phyloP scores from a whole-genome alignment of 2,888 invertebrate species.

The Tinea pellionella region DNA sequence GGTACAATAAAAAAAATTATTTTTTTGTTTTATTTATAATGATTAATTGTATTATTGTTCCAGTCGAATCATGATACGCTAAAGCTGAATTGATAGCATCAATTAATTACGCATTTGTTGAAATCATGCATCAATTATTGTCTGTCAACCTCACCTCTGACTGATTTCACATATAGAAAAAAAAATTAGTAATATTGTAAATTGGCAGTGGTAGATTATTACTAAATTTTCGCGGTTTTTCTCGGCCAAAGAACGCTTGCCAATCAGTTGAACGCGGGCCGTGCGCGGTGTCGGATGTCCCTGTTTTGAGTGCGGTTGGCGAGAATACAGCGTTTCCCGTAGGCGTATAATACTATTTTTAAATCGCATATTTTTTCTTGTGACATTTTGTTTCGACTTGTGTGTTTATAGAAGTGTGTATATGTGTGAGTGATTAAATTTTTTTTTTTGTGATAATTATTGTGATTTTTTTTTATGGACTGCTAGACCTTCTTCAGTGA shows the following conservation, averaged over 20 bases:
- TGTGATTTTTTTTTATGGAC: neutral
- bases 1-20: too few relatives aligned
- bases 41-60: too few relatives aligned
- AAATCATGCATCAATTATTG: too few relatives aligned
- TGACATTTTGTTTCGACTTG: neutral
- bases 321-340: neutral
- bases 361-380: conserved; percentile 1
- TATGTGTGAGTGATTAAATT: neutral
- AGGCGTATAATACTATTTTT: neutral
- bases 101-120: too few relatives aligned
- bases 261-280: neutral
- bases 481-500: too few relatives aligned
- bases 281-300: neutral
- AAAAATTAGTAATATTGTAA: too few relatives aligned
- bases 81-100: too few relatives aligned
- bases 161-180: too few relatives aligned
- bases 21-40: too few relatives aligned
- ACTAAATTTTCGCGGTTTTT: neutral
- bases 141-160: too few relatives aligned
- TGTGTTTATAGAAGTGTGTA: neutral
- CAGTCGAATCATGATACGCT: too few relatives aligned
- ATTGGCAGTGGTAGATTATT: too few relatives aligned
- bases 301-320: neutral
- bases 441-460: neutral
- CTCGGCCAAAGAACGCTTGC: neutral